These are phyloP conservation scores for Sthenelais limicola DNA, from an alignment of 2,888 invertebrate species.

Conservation along the genomic window DNA sequence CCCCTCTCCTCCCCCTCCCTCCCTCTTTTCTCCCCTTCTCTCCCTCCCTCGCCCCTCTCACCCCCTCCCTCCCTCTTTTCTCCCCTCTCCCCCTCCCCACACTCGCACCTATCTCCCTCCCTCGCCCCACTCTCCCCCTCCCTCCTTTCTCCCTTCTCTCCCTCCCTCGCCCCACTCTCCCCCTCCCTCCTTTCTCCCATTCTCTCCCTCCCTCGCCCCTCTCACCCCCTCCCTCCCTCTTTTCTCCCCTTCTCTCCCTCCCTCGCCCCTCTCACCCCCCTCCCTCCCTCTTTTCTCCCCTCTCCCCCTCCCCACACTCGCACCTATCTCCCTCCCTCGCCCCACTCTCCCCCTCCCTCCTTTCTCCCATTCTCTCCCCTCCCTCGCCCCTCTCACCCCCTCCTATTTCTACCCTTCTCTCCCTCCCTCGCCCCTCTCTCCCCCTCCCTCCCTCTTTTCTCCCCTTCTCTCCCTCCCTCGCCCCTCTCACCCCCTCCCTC, in stretches of 20 bases:
- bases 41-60: not conserved
- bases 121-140: not conserved
- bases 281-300: not conserved
- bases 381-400: not conserved
- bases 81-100: slow-evolving; percentile 18
- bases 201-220: not conserved
- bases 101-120: not conserved
- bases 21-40: not conserved
- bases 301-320: not conserved
- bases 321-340: no score
- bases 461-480: not conserved
- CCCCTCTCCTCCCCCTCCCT: not conserved
- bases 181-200: not conserved
- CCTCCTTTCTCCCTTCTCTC: not conserved
- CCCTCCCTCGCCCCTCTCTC: no score
- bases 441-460: not conserved
- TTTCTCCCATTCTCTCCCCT: not conserved
- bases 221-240: not conserved
- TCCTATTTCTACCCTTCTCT: not conserved
- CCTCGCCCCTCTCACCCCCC: not conserved
- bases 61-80: not conserved
- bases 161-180: not conserved
- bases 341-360: not conserved
- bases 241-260: not conserved
- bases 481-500: not conserved